Conservation (phyloP, 2,888 invertebrate species). For the Nymphalis c-album region DNA sequence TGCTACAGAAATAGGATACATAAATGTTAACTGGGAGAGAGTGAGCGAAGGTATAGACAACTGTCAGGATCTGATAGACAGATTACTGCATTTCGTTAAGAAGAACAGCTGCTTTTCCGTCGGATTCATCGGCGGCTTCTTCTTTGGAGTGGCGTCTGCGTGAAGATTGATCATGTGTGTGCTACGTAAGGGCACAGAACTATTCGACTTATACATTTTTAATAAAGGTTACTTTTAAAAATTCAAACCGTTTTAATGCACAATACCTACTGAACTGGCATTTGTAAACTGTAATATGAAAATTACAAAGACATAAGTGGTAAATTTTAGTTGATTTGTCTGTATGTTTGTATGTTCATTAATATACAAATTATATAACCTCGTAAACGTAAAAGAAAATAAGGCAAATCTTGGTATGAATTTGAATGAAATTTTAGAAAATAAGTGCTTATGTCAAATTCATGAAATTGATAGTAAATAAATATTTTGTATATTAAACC, state of each 20-base stretch:
- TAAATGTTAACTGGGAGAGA: constrained; percentile 93
- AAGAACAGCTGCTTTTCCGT: constrained; percentile 87
- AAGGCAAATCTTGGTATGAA: no score
- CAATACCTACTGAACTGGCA: no score
- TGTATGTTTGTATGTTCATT: no score
- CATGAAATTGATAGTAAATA: no score
- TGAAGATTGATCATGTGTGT: constrained; percentile 43
- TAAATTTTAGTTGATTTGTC: no score
- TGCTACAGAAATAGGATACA: constrained; percentile 93
- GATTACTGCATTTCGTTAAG: constrained; percentile 82
- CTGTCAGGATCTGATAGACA: constrained; percentile 87
- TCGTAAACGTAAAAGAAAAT: no score
- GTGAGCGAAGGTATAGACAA: constrained; percentile 87
- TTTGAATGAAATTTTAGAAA: no score
- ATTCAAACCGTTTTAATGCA: background rate
- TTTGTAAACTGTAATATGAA: no score
- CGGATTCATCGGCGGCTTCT: constrained; percentile 91
- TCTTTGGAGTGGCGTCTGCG: constrained; percentile 88
- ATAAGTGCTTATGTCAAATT: no score
- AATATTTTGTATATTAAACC: no score
- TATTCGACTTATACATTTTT: background rate
- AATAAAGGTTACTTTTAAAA: constrained; percentile 2
- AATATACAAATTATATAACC: no score
- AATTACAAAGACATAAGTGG: no score
- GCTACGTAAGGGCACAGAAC: background rate